phyloP scores from a whole-genome alignment of 2,113 vertebrate species.

The Python bivittatus region DNA sequence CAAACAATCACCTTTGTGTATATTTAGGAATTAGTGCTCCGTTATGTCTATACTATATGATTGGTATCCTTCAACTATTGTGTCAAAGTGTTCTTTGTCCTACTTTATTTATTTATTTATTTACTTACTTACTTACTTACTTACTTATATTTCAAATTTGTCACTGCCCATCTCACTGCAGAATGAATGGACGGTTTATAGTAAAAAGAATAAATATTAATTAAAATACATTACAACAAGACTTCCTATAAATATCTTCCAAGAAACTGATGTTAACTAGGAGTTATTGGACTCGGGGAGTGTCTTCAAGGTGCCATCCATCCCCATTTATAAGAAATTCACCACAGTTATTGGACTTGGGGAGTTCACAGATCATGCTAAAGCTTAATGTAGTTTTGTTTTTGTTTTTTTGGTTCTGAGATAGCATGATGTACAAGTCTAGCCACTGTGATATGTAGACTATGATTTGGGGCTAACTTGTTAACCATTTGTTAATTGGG shows the following conservation, averaged over 20 bases:
- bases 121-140: too few relatives aligned
- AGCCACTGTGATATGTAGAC: neutral
- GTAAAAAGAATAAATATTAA: too few relatives aligned
- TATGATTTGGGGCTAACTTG: neutral
- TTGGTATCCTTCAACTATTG: neutral
- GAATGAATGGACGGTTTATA: too few relatives aligned
- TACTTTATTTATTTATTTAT: too few relatives aligned
- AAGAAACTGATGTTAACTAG: too few relatives aligned
- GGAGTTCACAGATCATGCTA: neutral
- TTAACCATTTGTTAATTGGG: neutral
- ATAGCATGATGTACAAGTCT: neutral
- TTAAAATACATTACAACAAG: too few relatives aligned
- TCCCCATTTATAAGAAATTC: neutral
- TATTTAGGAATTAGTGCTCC: neutral
- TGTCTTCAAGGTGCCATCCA: too few relatives aligned
- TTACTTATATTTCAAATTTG: too few relatives aligned
- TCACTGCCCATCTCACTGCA: too few relatives aligned
- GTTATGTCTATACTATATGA: neutral
- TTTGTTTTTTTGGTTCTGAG: neutral
- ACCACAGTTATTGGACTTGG: too few relatives aligned
- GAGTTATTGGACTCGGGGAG: too few relatives aligned
- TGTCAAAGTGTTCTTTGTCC: neutral
- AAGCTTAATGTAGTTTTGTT: neutral
- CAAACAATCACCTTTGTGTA: neutral
- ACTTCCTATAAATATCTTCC: too few relatives aligned